Evolutionary conservation across 2,888 invertebrate species (phyloP), one percentile per base, ranked within the genome.

Genomic region (Cheilosia soror): DNA sequence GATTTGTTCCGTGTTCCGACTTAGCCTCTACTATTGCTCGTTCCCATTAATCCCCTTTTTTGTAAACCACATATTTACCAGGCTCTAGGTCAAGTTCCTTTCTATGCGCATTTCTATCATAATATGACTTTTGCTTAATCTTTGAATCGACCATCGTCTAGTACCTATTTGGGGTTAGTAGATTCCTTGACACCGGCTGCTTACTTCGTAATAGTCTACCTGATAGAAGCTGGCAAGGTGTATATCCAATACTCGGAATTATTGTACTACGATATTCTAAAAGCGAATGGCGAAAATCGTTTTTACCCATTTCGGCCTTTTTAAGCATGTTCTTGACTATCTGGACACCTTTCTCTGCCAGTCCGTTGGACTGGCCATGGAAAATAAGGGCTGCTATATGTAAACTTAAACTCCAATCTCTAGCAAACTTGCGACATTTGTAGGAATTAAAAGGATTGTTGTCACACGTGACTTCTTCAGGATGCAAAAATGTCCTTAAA

Each of bases 241-340:
- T 33, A 9, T 33, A 33, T 2, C 33, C 33, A 2, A 33, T 33
- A 33, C 9, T 33, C 33, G 33, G 33, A 9, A 33, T 27, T 27
- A 27, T 27, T 27, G 27, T 27, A 4, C 33, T 33, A 33, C 33
- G 33, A 33, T 33, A 33, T 33, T 33, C 9, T n/a, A 13, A 31
- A 55, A 55, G 53, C 3, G 29, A 31, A 9, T n/a, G 27, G 6
- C 53, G n/a, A 55, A 29, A 13, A 11, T 27, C 25, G 2, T 0
- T 27, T 0, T 29, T 55, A 7, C 71, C 58, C 37, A 58, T 4
- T 55, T 71, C 63, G 1, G 71, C 44, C 47, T 79, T 71, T 60
- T 53, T 71, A 13, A 79, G 57, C 65, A 65, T 72, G 7, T 58
- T 57, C 65, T 72, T 79, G 7, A 57, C 29, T 31, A 79, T 57